phyloP scores from a whole-genome alignment of 1,140 invertebrate species.

The Diachasma alloeum region DNA sequence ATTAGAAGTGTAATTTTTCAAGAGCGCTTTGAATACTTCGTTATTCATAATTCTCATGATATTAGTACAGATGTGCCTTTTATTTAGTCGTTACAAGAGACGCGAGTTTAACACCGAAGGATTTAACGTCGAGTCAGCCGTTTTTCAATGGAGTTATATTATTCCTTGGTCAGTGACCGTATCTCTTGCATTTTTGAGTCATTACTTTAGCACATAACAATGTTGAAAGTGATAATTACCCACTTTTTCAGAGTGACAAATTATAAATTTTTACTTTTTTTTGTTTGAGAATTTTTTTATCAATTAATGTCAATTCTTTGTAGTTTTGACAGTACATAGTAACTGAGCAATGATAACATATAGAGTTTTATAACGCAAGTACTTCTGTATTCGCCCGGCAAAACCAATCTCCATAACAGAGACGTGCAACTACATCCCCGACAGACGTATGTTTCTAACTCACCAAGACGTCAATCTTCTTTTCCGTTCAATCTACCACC shows the following conservation, averaged over 20 bases:
- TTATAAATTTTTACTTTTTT: neutral
- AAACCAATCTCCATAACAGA: conserved; percentile 53
- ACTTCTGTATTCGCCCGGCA: conserved; percentile 49
- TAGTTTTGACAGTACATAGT: neutral
- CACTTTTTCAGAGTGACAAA: neutral
- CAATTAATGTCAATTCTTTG: too few relatives aligned
- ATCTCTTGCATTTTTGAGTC: neutral
- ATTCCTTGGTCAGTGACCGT: conserved; percentile 10
- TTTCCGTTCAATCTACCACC: conserved; percentile 11
- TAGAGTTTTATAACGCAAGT: conserved; percentile 1
- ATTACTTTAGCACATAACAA: neutral
- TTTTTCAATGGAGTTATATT: neutral
- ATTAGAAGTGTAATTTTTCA: neutral
- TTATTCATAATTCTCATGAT: neutral
- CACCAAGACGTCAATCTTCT: conserved; percentile 32
- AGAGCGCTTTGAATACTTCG: neutral
- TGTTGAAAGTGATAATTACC: neutral
- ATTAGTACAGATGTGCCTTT: neutral
- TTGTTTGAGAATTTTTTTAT: neutral
- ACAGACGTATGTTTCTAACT: conserved; percentile 21
- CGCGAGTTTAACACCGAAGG: neutral
- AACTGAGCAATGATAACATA: neutral
- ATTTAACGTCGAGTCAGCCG: neutral
- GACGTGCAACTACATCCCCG: conserved; percentile 36
- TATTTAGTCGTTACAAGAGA: neutral